phyloP scores from a whole-genome alignment of 2,888 invertebrate species.

The Chaitophorus viminalis region DNA sequence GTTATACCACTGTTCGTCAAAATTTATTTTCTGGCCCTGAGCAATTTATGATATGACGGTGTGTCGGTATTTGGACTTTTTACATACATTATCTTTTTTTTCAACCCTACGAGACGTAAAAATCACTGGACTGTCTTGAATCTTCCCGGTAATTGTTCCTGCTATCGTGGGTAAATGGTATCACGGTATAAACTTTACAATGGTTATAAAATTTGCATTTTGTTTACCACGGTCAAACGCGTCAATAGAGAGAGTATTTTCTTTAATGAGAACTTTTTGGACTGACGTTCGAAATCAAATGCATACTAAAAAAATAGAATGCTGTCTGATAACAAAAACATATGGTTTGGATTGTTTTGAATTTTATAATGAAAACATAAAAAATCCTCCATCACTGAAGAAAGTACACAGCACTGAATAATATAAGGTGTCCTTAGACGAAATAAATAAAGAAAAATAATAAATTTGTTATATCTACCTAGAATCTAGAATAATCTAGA shows the following conservation, averaged over 20 bases:
- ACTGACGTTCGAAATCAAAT: conserved; percentile 17
- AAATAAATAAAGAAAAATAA: conserved; percentile 15
- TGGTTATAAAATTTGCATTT: no score
- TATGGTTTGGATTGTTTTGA: conserved; percentile 4
- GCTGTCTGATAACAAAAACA: conserved; percentile 13
- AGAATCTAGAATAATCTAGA: no score
- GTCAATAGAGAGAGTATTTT: conserved; percentile 12
- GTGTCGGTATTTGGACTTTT: no score
- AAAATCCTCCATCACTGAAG: not conserved
- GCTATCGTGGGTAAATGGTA: no score
- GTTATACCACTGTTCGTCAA: no score
- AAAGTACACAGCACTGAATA: conserved; percentile 5
- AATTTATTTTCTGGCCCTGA: no score
- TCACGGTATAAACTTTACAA: no score
- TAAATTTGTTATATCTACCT: conserved; percentile 7
- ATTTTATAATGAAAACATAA: conserved; percentile 15
- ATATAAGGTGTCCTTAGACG: conserved; percentile 2
- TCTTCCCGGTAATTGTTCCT: no score
- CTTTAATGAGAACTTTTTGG: conserved; percentile 9
- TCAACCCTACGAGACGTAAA: no score
- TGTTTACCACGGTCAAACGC: not conserved
- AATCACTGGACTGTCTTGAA: no score
- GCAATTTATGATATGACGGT: no score
- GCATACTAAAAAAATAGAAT: conserved; percentile 10
- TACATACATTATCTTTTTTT: no score